These are phyloP conservation scores for Guaruba guarouba DNA, from an alignment of 2,113 vertebrate genomes.

Conservation along the genomic window DNA sequence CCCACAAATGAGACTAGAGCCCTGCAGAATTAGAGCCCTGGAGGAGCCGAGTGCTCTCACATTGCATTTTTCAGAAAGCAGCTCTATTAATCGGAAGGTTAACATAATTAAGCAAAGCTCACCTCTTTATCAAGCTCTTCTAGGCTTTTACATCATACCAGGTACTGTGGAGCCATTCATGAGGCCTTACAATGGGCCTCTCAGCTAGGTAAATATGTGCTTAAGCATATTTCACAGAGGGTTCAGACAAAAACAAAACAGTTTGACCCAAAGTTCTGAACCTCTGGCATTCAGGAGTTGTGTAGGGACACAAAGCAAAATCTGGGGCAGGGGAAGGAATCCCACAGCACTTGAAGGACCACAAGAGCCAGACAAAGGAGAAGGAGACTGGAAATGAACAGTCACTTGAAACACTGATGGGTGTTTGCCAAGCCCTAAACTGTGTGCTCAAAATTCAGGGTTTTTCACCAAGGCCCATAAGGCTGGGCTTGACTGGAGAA, in stretches of 20 bases:
- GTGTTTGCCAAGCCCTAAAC: neutral
- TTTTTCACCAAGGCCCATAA: too few relatives aligned
- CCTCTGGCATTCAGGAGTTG: neutral
- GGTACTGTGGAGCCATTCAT: neutral
- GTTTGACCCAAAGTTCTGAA: neutral
- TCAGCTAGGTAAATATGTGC: slow-evolving; percentile 5
- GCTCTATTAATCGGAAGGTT: slow-evolving; percentile 41
- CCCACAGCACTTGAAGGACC: neutral
- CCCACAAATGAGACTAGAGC: neutral
- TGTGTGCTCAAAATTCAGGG: neutral
- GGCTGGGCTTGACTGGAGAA: neutral
- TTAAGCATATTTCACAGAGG: neutral
- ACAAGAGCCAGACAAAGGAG: accelerated
- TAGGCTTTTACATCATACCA: neutral
- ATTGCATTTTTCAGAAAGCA: neutral
- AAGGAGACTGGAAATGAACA: neutral
- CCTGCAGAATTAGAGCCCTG: neutral
- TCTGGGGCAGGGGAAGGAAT: neutral
- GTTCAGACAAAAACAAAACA: neutral
- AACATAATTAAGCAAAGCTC: slow-evolving; percentile 42
- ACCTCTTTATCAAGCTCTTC: slow-evolving; percentile 12
- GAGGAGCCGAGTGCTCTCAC: neutral
- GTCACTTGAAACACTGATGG: accelerated
- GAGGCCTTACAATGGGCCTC: neutral
- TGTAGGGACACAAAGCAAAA: neutral